A percentile compares a stretch with the other conserved stretches of the same genome.
These are phyloP conservation scores for Chymomyza amoena DNA, from an alignment of 2,888 invertebrate genomes.

Conservation along the genomic window DNA sequence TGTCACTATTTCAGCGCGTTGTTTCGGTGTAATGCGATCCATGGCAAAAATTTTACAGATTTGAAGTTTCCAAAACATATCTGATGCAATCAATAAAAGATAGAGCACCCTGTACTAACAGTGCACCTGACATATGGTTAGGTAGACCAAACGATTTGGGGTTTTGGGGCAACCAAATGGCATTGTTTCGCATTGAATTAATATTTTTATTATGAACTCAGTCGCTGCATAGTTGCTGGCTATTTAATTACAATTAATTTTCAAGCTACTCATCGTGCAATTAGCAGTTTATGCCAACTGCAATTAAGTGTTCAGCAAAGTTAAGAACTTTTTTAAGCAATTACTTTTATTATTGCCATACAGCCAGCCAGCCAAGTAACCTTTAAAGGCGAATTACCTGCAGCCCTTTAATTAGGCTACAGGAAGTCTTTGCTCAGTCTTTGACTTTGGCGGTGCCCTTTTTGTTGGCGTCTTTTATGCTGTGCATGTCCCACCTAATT, in stretches of 20 bases:
- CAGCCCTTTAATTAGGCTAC: conserved; percentile 62
- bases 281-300: conserved; percentile 28
- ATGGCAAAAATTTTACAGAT: too few relatives aligned
- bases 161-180: background rate
- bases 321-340: conserved; percentile 51
- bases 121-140: background rate
- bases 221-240: background rate
- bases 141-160: too few relatives aligned
- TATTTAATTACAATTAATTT: conserved; percentile 12
- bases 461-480: conserved; percentile 19
- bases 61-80: too few relatives aligned
- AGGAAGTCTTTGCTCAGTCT: conserved; percentile 37
- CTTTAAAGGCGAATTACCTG: conserved; percentile 37
- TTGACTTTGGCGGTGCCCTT: conserved; percentile 27
- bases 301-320: conserved; percentile 37
- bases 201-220: background rate
- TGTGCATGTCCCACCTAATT: conserved; percentile 35
- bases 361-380: background rate
- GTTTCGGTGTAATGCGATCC: too few relatives aligned
- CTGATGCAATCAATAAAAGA: too few relatives aligned
- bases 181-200: background rate
- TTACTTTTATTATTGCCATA: conserved; percentile 50
- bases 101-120: too few relatives aligned
- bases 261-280: conserved; percentile 26
- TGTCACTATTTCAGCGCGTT: too few relatives aligned